phyloP scores from a whole-genome alignment of 2,888 invertebrate species.

The Tachina grossa region DNA sequence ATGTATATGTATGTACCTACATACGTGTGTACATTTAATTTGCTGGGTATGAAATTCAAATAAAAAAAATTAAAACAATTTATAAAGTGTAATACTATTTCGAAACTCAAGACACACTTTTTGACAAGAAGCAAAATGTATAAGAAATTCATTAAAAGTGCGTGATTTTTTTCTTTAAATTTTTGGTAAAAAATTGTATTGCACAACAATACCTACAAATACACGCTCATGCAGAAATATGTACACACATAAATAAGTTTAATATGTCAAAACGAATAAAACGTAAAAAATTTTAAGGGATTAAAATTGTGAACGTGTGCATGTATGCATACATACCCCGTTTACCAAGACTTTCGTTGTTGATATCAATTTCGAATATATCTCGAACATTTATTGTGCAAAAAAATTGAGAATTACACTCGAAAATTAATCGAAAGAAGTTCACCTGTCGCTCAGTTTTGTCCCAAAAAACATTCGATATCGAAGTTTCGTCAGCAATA shows the following conservation, averaged over 20 bases:
- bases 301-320: neutral
- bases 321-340: too few relatives aligned
- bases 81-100: conserved; percentile 4
- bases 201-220: conserved; percentile 37
- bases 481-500: too few relatives aligned
- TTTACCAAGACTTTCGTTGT: too few relatives aligned
- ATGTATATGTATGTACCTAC: too few relatives aligned
- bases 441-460: too few relatives aligned
- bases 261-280: neutral
- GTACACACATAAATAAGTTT: neutral
- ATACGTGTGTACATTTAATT: neutral
- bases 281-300: neutral
- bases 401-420: too few relatives aligned
- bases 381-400: too few relatives aligned
- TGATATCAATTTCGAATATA: too few relatives aligned
- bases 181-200: conserved; percentile 37
- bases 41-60: neutral
- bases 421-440: too few relatives aligned
- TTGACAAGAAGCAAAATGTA: neutral
- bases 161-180: conserved; percentile 56
- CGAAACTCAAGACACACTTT: conserved; percentile 21
- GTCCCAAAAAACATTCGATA: too few relatives aligned
- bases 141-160: conserved; percentile 56
- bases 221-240: neutral
- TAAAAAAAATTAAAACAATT: neutral